Evolutionary conservation across 2,113 vertebrate genomes (phyloP).

Genomic region (Ovis canadensis): DNA sequence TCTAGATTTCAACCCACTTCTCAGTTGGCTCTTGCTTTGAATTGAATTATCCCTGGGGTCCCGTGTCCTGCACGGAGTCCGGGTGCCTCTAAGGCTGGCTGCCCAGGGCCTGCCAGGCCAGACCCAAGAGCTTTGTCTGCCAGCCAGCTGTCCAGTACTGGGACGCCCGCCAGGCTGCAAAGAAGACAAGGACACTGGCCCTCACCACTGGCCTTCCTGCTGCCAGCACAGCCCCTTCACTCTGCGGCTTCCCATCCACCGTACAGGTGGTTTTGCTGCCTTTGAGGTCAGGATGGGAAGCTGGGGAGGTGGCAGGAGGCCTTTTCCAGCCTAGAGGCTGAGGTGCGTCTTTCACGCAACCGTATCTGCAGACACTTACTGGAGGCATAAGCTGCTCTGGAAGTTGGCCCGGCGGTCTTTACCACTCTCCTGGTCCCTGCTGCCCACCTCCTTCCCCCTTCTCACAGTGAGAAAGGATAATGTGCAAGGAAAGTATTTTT

Average conservation of each 20-base stretch:
- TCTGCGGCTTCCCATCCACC: not conserved
- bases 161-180: not conserved
- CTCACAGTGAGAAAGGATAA: constrained; percentile 41
- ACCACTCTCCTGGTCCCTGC: not conserved
- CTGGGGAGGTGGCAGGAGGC: not conserved
- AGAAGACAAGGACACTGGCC: not conserved
- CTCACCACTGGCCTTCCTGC: not conserved
- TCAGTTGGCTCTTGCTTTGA: not conserved
- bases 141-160: not conserved
- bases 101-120: not conserved
- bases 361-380: not conserved
- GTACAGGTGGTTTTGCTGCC: not conserved
- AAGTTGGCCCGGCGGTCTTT: not conserved
- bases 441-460: not conserved
- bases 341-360: not conserved
- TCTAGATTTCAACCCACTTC: not conserved
- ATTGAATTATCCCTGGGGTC: not conserved
- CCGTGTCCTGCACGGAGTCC: not conserved
- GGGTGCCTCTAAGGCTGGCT: not conserved
- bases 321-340: not conserved
- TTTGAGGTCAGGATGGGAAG: not conserved
- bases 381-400: constrained; percentile 33
- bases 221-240: not conserved
- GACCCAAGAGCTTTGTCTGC: not conserved
- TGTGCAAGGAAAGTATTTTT: constrained; percentile 79